Conservation (phyloP, 2,113 vertebrate genomes). For the Perca fluviatilis region DNA sequence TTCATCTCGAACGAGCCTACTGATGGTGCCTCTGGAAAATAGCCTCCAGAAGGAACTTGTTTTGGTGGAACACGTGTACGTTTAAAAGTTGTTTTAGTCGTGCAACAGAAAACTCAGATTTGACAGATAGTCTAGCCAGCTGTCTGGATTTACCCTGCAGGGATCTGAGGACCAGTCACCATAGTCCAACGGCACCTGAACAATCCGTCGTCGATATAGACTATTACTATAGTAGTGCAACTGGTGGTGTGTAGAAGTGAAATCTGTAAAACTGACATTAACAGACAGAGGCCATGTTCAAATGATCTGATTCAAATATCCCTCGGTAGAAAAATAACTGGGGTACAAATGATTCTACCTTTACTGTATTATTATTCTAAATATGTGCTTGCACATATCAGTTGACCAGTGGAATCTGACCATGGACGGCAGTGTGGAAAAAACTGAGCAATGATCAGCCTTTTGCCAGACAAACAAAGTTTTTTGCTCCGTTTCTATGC, state of each 20-base stretch:
- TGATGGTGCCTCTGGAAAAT: no score
- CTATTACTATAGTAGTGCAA: not conserved
- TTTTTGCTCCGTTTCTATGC: not conserved
- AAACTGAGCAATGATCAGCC: not conserved
- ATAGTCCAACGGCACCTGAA: no score
- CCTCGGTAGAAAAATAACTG: not conserved
- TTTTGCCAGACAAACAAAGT: not conserved
- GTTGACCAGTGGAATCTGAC: not conserved
- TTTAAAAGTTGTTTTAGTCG: no score
- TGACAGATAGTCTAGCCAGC: no score
- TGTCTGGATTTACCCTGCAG: no score
- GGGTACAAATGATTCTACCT: not conserved
- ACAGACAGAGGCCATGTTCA: not conserved
- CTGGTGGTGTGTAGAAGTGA: not conserved
- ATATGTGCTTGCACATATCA: not conserved
- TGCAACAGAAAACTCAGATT: no score
- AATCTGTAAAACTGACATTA: constrained; percentile 2
- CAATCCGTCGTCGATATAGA: no score
- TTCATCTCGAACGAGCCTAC: no score
- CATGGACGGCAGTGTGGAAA: not conserved
- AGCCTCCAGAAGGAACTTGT: no score
- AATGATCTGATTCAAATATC: not conserved
- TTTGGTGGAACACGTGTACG: no score
- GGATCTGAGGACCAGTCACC: no score
- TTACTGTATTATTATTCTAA: not conserved